These are phyloP conservation scores for Anoplolepis gracilipes DNA, from an alignment of 1,140 invertebrate species.

Conservation along the genomic window DNA sequence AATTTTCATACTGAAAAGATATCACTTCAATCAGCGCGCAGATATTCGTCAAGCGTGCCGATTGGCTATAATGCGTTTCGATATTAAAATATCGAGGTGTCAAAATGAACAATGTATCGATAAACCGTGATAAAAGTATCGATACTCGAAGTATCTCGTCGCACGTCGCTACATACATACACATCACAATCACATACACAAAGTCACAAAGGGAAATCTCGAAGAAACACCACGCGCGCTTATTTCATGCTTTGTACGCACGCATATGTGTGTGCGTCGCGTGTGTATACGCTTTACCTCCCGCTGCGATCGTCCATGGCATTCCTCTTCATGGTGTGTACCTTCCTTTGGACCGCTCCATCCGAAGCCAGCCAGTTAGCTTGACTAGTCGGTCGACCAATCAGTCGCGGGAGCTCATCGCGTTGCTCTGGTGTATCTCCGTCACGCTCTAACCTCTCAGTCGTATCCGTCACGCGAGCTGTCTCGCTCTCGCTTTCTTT, in stretches of 20 bases:
- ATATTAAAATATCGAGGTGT: neutral
- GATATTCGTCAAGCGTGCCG: neutral
- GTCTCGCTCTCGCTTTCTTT: conserved; percentile 20
- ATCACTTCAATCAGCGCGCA: neutral
- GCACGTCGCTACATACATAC: no score
- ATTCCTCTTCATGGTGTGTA: neutral
- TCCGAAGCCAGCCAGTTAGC: neutral
- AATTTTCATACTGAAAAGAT: neutral
- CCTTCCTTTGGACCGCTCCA: neutral
- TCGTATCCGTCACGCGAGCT: neutral
- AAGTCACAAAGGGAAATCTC: neutral
- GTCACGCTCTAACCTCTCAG: conserved; percentile 43
- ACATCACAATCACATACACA: no score
- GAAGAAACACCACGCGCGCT: neutral
- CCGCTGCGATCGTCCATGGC: conserved; percentile 31
- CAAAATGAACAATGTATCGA: neutral
- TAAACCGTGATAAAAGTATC: neutral
- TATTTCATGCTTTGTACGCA: no score
- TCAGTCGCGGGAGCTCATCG: neutral
- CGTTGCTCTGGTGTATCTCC: neutral
- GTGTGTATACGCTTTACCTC: neutral
- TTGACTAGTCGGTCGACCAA: neutral
- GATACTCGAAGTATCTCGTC: neutral
- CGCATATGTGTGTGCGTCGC: neutral
- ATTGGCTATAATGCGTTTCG: neutral